Evolutionary conservation across 2,888 invertebrate species (phyloP), one percentile per base, ranked within the genome.

Genomic region (Sinohyriopsis cumingii): DNA sequence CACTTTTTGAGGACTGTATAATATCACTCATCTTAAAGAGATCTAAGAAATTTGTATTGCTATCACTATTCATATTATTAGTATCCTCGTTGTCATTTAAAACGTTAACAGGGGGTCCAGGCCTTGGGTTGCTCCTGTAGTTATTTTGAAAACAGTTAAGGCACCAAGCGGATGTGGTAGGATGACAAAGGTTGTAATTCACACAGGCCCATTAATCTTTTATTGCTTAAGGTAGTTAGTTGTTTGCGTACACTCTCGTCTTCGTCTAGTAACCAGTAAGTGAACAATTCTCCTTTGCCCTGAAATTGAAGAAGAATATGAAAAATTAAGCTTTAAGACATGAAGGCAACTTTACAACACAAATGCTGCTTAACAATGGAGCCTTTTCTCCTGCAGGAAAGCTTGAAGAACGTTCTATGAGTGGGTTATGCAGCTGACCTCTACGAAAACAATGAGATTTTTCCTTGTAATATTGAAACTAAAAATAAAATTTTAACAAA

Each of bases 201-300:
- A 69, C 25, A 56, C 70, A 73, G 7, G 70, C 66, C 15, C 63
- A 65, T 15, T 71, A 59, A 3, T 56, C 67, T 63, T 65, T 67
- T 53, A 61, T 62, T 24, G 68, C 62, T 55, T 33, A 68, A 1
- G 15, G 71, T 62, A 19, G 73, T 56, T 60, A 82, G 63, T 15
- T 65, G 68, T 20, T 45, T 63, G 24, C 85, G 72, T 0, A 81
- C 67, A 53, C 68, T 57, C 45, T 69, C 69, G 69, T 89, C 86
- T 72, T 91, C 90, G 5, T 83, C 84, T 5, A 80, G 69, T 61
- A 91, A 80, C 85, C 90, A 91, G 74, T 89, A 91, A 0, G 91
- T 91, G 68, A 88, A 84, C 70, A 89, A 81, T 60, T 86, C 84
- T 4, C 91, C 91, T 80, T 91, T 91, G 33, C 91, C 91, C 90